Evolutionary conservation across 2,888 invertebrate genomes (phyloP).

Genomic region (Papilio elwesi): DNA sequence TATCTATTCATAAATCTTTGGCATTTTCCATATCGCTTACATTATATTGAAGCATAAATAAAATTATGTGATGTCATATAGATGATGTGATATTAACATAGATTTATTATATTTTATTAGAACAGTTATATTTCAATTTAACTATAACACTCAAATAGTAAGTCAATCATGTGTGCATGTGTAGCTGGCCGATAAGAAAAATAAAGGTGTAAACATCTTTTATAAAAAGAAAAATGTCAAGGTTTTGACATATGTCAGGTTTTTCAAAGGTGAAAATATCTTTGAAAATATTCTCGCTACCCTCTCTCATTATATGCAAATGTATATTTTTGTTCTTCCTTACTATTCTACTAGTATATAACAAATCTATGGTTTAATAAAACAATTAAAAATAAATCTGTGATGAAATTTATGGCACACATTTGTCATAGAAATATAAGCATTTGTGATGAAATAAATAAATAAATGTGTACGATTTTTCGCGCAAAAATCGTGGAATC

Average conservation of each 20-base stretch:
- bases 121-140: not conserved
- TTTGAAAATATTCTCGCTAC: not conserved
- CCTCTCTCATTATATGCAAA: not conserved
- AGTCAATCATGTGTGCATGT: not conserved
- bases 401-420: constrained; percentile 59
- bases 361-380: constrained; percentile 42
- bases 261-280: not conserved
- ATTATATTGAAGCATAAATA: constrained; percentile 62
- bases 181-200: not conserved
- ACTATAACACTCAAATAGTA: not conserved
- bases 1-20: constrained; percentile 80
- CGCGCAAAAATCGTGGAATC: constrained; percentile 3
- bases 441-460: not conserved
- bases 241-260: not conserved
- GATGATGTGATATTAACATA: constrained; percentile 33
- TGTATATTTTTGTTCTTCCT: not conserved
- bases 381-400: constrained; percentile 43
- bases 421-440: constrained; percentile 39
- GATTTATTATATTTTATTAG: not conserved
- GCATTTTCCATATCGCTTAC: constrained; percentile 70
- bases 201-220: not conserved
- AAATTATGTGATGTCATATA: constrained; percentile 66
- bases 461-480: constrained; percentile 5
- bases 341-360: not conserved
- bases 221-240: not conserved